Base-by-base conservation (phyloP, 2,797 vertebrate species). In the Graptemys geographica region DNA sequence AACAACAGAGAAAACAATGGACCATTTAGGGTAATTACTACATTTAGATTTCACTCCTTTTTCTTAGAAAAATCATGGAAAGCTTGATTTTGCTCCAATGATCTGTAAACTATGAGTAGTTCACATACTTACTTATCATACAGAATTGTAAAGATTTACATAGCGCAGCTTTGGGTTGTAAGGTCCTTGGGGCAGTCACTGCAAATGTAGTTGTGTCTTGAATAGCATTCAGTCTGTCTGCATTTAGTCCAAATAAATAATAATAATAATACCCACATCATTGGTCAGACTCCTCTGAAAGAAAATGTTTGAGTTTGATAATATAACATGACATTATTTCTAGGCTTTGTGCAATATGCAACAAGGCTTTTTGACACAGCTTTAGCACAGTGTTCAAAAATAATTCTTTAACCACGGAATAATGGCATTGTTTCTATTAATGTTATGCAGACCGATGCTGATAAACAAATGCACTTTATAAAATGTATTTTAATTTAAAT, bases 31-130 rank as follows among this genome's bases (percentile, higher is more conserved):
- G 51, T 1, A 1, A 86, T 23, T 11, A 18, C 65, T 52, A 86
- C 88, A 65, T 95, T 87, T 76, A 0, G 0, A 51, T 31, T 47
- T 83, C 55, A 56, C 27, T 47, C 23, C 23, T 87, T 69, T 44
- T 89, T 85, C 21, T 84, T 81, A 2, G 0, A 81, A 91, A 51
- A 81, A 28, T 79, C 76, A 57, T 51, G n/a, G 53, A 13, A 89
- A 52, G 31, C 11, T 0, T 23, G 47, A 31, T 6, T 76, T 89
- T 91, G 81, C 37, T 51, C 78, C 86, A 92, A 2, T 52, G 49
- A 79, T 91, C 83, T 33, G n/a, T 0, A 1, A 57, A 28, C 13
- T 0, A 0, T 12, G 27, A 28, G 44, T 47, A 49, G 41, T 28
- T 49, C 25, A 13, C 44, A 44, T 6, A 52, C 69, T 28, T 19